Evolutionary conservation across 2,797 vertebrate genomes (phyloP).

Genomic region (Lycodopsis pacificus): DNA sequence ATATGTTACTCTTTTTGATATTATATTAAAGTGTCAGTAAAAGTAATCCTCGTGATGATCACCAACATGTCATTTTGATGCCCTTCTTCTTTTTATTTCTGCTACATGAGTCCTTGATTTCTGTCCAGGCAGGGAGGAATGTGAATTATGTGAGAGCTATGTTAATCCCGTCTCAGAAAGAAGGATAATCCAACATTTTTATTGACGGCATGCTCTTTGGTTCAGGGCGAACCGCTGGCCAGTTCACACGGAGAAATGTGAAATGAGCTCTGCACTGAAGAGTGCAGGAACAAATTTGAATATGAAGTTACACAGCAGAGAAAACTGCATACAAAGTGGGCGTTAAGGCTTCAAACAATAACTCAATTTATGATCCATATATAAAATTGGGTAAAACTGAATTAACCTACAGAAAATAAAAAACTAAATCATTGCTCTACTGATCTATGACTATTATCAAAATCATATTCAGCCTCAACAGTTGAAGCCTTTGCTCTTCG

Average conservation of each 20-base stretch:
- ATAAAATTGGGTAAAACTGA: neutral
- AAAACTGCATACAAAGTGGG: neutral
- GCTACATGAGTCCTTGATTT: neutral
- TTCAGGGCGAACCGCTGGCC: slow-evolving; percentile 15
- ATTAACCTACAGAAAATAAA: too few relatives aligned
- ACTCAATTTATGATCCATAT: neutral
- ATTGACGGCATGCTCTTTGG: slow-evolving; percentile 54
- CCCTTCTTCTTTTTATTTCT: neutral
- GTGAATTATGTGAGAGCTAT: slow-evolving; percentile 62
- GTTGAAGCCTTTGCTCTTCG: neutral
- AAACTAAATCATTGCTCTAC: neutral
- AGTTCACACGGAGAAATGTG: slow-evolving; percentile 37
- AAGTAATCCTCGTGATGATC: neutral
- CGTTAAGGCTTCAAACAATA: neutral
- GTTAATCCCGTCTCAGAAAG: slow-evolving; percentile 72
- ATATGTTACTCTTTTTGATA: neutral
- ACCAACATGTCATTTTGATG: neutral
- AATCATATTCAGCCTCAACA: neutral
- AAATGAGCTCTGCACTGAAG: slow-evolving; percentile 13
- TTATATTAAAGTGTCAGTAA: neutral
- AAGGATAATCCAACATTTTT: slow-evolving; percentile 72
- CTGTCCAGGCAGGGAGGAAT: slow-evolving; percentile 53
- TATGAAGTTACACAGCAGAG: neutral
- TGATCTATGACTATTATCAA: neutral
- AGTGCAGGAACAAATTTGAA: neutral